Evolutionary conservation across 2,113 vertebrate genomes (phyloP), one percentile per base, ranked within the genome.

Genomic region (Raja brachyura): DNA sequence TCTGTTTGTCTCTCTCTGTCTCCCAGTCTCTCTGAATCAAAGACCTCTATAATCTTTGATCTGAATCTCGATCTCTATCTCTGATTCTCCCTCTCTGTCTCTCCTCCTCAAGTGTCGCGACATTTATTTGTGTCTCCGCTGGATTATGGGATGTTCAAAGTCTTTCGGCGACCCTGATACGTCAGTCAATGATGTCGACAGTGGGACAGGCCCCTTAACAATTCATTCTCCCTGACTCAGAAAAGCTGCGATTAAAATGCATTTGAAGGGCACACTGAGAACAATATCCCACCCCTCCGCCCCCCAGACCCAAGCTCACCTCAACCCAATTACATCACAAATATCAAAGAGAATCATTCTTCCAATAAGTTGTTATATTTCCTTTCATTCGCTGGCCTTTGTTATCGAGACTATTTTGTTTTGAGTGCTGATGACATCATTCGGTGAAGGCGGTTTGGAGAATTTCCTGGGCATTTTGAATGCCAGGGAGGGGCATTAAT

Each of bases 321-420:
- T 88, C 83, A 88, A 88, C 25, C 79, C 83, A 63, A 88, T 28
- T 14, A 14, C 11, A 5, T 31, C 13, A 28, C 61, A 63, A 63
- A 88, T 88, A 63, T 88, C 83, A 88, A 33, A 88, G 83, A 63
- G 63, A 88, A 88, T 88, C n/a, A n/a, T n/a, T n/a, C n/a, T n/a
- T n/a, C 13, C 83, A 88, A 66, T 63, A 63, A 88, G 16, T 88
- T 88, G 59, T 31, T 33, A 56, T 18, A 31, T 88, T 59, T 33
- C 59, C 59, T 31, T n/a, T 66, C 83, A 63, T 28, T 88, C 63
- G 31, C 83, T 88, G 83, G 83, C 83, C 31, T 86, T 63, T 88
- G 83, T 88, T 88, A 88, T 88, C 63, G 63, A 63, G 83, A 88
- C 28, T 88, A 63, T 31, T 88, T 88, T 88, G 4, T 16, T 63